A percentile compares a stretch with the other conserved stretches of the same genome.
These are phyloP conservation scores for Syndactyla subalaris DNA, from an alignment of 2,797 vertebrate species.

Conservation along the genomic window DNA sequence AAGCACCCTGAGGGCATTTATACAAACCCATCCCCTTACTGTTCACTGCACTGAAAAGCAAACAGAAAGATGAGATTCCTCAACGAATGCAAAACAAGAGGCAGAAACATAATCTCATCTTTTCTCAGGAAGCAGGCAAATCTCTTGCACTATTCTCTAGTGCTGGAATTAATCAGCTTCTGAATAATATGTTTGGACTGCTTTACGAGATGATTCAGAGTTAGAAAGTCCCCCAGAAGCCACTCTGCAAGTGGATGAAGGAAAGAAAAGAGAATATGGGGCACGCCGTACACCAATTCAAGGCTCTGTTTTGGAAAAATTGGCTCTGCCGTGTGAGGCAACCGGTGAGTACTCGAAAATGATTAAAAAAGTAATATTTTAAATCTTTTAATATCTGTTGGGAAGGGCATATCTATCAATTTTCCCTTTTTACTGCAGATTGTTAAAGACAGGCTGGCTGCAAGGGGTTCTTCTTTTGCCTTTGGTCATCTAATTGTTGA, in stretches of 20 bases:
- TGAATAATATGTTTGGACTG: background rate
- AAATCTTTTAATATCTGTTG: background rate
- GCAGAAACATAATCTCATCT: constrained; percentile 65
- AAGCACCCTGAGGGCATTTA: constrained; percentile 19
- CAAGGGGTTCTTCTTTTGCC: background rate
- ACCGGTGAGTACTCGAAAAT: constrained; percentile 70
- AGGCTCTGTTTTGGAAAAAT: constrained; percentile 78
- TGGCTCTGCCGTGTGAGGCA: constrained; percentile 75
- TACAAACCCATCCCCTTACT: constrained; percentile 20
- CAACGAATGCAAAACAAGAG: background rate
- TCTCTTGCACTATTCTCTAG: background rate
- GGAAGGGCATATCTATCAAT: background rate
- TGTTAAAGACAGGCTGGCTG: background rate
- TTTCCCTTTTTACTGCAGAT: background rate
- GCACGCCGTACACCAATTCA: constrained; percentile 45
- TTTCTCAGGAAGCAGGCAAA: constrained; percentile 12
- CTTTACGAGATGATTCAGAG: background rate
- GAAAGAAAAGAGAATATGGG: constrained; percentile 50
- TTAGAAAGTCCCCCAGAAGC: background rate
- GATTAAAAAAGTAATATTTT: background rate
- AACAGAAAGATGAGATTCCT: constrained; percentile 60
- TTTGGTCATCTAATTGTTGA: background rate
- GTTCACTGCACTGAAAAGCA: constrained; percentile 13
- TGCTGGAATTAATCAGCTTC: constrained; percentile 23
- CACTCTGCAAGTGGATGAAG: background rate